Evolutionary conservation across 2,888 invertebrate species (phyloP).

Genomic region (Amphipyra tragopoginis): DNA sequence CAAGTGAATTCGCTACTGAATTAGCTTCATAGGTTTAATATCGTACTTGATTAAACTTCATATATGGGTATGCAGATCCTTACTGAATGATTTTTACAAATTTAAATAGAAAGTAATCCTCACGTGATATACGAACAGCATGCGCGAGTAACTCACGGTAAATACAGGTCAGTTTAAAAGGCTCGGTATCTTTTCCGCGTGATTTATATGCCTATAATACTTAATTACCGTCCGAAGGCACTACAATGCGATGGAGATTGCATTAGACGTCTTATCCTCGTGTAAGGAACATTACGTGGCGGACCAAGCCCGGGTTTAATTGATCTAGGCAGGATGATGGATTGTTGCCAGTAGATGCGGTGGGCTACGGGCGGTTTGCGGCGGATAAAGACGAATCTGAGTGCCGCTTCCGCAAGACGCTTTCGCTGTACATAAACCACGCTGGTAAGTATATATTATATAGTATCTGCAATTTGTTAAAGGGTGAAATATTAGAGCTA

Average conservation of each 20-base stretch:
- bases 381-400: slow-evolving; percentile 73
- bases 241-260: slow-evolving; percentile 54
- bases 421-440: slow-evolving; percentile 53
- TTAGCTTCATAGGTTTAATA: slow-evolving; percentile 12
- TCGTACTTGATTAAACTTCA: slow-evolving; percentile 15
- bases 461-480: slow-evolving; percentile 4
- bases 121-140: slow-evolving; percentile 8
- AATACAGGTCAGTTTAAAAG: slow-evolving; percentile 16
- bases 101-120: slow-evolving; percentile 14
- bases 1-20: slow-evolving; percentile 16
- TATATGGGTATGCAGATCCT: slow-evolving; percentile 7
- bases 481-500: neutral
- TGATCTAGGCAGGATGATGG: slow-evolving; percentile 79
- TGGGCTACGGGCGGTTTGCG: slow-evolving; percentile 62
- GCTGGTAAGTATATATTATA: slow-evolving; percentile 4
- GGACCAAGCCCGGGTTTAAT: slow-evolving; percentile 72
- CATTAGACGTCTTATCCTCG: slow-evolving; percentile 62
- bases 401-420: slow-evolving; percentile 65
- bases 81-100: neutral
- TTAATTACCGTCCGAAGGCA: slow-evolving; percentile 39
- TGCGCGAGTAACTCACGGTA: neutral
- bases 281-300: slow-evolving; percentile 64
- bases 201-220: slow-evolving; percentile 38
- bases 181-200: slow-evolving; percentile 8
- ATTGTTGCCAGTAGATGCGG: slow-evolving; percentile 66